Evolutionary conservation across 2,113 vertebrate species (phyloP).

Genomic region (Corydoras sp.): DNA sequence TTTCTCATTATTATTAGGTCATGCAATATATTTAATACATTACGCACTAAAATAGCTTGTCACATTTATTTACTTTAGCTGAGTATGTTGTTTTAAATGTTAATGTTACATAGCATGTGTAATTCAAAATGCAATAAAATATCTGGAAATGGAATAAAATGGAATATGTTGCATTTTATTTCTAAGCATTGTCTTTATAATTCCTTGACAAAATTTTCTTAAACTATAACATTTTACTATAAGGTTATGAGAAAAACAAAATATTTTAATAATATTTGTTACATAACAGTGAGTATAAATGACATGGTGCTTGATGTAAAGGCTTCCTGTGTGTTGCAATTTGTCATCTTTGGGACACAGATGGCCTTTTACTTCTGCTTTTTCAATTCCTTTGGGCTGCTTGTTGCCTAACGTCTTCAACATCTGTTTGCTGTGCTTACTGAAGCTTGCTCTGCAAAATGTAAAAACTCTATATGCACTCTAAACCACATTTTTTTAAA

Average conservation of each 20-base stretch:
- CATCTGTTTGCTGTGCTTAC: slow-evolving; percentile 42
- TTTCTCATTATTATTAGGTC: too few relatives aligned
- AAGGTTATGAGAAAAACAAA: neutral
- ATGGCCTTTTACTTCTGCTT: slow-evolving; percentile 57
- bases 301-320: slow-evolving; percentile 48
- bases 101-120: neutral
- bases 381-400: slow-evolving; percentile 32
- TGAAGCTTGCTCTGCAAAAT: slow-evolving; percentile 41
- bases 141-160: neutral
- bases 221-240: neutral
- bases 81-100: neutral
- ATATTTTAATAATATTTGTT: neutral
- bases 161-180: too few relatives aligned
- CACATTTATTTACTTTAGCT: neutral
- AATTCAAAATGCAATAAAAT: slow-evolving; percentile 1
- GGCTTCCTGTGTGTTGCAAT: slow-evolving; percentile 44
- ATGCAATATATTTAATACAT: too few relatives aligned
- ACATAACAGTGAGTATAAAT: slow-evolving; percentile 25
- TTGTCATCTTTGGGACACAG: slow-evolving; percentile 46
- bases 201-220: too few relatives aligned
- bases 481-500: neutral
- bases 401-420: slow-evolving; percentile 47
- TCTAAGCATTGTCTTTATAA: too few relatives aligned
- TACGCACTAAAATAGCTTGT: too few relatives aligned
- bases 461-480: slow-evolving; percentile 19